A percentile compares a stretch with the other conserved stretches of the same genome.
These are phyloP conservation scores for Ictalurus furcatus DNA, from an alignment of 2,113 vertebrate species.

Conservation along the genomic window DNA sequence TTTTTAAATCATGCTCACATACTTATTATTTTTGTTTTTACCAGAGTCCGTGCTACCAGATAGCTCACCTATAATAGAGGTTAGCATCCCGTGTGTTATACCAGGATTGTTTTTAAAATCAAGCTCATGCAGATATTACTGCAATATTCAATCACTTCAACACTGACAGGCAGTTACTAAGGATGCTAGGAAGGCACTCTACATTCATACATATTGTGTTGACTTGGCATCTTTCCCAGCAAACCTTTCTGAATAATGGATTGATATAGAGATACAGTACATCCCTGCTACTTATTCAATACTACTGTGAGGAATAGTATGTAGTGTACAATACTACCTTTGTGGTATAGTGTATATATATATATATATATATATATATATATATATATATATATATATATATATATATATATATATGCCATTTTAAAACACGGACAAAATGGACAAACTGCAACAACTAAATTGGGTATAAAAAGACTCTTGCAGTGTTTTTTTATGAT, in stretches of 20 bases:
- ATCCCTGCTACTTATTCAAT: not conserved
- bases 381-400: no score
- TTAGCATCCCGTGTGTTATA: not conserved
- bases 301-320: not conserved
- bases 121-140: no score
- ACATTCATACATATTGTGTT: not conserved
- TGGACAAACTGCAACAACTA: not conserved
- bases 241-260: not conserved
- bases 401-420: not conserved
- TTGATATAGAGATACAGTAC: not conserved
- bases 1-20: no score
- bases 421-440: not conserved
- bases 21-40: no score
- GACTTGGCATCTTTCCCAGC: not conserved
- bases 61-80: conserved; percentile 29
- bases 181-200: not conserved
- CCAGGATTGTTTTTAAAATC: not conserved
- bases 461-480: not conserved
- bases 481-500: not conserved
- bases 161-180: not conserved
- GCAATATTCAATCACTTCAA: not conserved
- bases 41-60: conserved; percentile 12
- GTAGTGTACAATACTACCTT: not conserved
- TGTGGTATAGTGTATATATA: not conserved
- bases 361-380: no score